Percentiles rank a stretch among this genome's conserved stretches.
phyloP scores from a whole-genome alignment of 2,113 vertebrate genomes.

The Pelvicachromis taeniatus region DNA sequence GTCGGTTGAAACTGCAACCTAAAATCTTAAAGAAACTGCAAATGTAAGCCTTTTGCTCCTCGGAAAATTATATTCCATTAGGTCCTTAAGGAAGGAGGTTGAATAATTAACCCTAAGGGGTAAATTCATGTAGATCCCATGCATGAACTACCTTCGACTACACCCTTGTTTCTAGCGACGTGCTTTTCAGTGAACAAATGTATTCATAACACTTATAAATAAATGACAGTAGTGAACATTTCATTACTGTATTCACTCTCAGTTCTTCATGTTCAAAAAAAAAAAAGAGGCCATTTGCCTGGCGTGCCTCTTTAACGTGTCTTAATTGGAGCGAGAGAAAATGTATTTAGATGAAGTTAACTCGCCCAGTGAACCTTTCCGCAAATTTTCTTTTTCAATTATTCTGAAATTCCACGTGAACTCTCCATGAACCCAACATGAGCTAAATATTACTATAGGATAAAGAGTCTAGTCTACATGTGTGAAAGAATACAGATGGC shows the following conservation, averaged over 20 bases:
- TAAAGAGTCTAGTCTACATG: not conserved
- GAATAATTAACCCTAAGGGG: not conserved
- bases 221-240: not conserved
- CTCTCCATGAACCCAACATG: conserved; percentile 34
- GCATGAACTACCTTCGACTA: not conserved
- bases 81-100: not conserved
- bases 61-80: not conserved
- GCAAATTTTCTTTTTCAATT: not conserved
- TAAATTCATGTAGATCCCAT: not conserved
- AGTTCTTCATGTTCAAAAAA: not conserved
- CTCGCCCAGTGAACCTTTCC: not conserved
- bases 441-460: not conserved
- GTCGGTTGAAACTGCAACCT: not conserved
- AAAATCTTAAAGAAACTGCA: not conserved
- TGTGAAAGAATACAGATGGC: not conserved
- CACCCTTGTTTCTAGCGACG: not conserved
- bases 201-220: not conserved
- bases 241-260: not conserved
- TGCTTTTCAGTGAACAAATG: not conserved
- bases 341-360: conserved; percentile 11
- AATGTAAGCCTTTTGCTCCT: not conserved
- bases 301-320: not conserved
- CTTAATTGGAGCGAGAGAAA: conserved; percentile 41
- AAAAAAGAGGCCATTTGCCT: not conserved
- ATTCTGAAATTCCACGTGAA: conserved; percentile 9